phyloP scores from a whole-genome alignment of 1,140 invertebrate species.

The Carposina sasakii region DNA sequence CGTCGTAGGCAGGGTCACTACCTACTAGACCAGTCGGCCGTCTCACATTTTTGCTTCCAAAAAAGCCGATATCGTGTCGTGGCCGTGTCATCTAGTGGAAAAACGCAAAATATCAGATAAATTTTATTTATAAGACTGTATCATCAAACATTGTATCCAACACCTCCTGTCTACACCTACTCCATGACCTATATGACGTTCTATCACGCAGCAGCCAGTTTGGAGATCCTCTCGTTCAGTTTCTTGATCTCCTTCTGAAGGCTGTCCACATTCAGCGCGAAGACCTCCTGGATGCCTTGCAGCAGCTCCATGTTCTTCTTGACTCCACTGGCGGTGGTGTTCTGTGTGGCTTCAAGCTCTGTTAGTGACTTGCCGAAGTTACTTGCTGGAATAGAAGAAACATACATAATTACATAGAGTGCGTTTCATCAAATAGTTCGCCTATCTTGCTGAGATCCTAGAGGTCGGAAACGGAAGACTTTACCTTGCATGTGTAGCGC shows the following conservation, averaged over 20 bases:
- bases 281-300: slow-evolving; percentile 83
- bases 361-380: slow-evolving; percentile 89
- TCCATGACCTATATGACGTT: too few relatives aligned
- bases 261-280: slow-evolving; percentile 82
- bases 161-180: too few relatives aligned
- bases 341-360: slow-evolving; percentile 87
- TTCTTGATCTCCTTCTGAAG: slow-evolving; percentile 84
- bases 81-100: too few relatives aligned
- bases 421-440: too few relatives aligned
- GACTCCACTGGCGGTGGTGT: slow-evolving; percentile 80
- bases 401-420: slow-evolving; percentile 11
- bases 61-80: too few relatives aligned
- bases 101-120: too few relatives aligned
- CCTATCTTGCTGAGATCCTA: too few relatives aligned
- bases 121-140: too few relatives aligned
- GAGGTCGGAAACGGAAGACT: neutral
- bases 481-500: slow-evolving; percentile 91
- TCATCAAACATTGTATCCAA: too few relatives aligned
- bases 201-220: slow-evolving; percentile 45
- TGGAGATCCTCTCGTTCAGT: slow-evolving; percentile 79
- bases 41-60: too few relatives aligned
- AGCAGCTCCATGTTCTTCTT: slow-evolving; percentile 85
- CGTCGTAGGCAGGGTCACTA: too few relatives aligned
- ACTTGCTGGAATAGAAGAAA: slow-evolving; percentile 77
- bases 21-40: too few relatives aligned